These are phyloP conservation scores for Torymus texanus DNA, from an alignment of 2,888 invertebrate genomes.

Conservation along the genomic window DNA sequence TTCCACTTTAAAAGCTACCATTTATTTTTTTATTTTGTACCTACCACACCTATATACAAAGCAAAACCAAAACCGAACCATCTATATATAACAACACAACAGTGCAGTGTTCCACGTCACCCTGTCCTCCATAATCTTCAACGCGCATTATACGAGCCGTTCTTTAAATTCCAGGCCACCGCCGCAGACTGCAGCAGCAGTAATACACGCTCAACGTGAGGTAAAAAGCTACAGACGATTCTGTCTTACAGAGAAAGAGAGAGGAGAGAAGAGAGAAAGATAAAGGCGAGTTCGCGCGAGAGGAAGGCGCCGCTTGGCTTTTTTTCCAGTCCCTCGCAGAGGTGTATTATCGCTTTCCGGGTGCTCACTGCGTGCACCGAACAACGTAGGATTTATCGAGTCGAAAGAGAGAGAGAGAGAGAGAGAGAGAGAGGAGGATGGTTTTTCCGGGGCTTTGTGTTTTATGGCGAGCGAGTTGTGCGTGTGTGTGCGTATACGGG, in stretches of 20 bases:
- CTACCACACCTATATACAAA: too few species aligned
- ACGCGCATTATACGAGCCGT: constrained; percentile 38
- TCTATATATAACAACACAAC: too few species aligned
- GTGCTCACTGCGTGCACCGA: background rate
- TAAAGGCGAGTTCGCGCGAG: background rate
- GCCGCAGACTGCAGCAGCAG: background rate
- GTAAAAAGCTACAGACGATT: constrained; percentile 12
- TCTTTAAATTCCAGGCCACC: constrained; percentile 53
- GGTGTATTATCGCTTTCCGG: constrained; percentile 17
- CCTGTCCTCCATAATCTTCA: constrained; percentile 27
- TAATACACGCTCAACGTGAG: background rate
- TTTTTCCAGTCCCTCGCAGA: constrained; percentile 3
- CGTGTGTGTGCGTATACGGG: too few species aligned
- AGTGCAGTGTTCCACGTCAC: background rate
- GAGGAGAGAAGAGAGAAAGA: constrained; percentile 18
- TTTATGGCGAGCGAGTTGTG: too few species aligned
- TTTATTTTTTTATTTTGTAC: too few species aligned
- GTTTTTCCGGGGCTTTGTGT: too few species aligned
- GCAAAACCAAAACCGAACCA: too few species aligned
- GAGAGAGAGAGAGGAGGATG: too few species aligned
- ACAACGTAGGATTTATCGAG: constrained; percentile 4
- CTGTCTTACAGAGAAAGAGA: background rate
- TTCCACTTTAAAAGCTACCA: too few species aligned
- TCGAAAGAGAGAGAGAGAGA: too few species aligned
- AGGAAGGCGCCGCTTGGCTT: constrained; percentile 7